These are phyloP conservation scores for Melanophora roralis DNA, from an alignment of 2,888 invertebrate species.

Conservation along the genomic window DNA sequence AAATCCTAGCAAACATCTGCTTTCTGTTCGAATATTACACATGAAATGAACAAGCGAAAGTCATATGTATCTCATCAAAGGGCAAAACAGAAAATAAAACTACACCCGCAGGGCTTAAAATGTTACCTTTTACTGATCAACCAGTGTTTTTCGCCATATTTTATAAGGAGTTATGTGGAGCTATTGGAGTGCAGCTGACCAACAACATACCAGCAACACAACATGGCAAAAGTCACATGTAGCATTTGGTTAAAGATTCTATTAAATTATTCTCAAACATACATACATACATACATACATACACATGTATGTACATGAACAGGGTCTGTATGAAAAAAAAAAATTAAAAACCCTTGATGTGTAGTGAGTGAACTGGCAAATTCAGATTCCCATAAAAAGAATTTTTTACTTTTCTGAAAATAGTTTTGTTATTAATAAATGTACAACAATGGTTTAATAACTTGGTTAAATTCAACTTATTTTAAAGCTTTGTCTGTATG, in stretches of 20 bases:
- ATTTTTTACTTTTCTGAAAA: constrained; percentile 44
- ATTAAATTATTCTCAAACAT: too few relatives aligned
- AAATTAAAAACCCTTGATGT: neutral
- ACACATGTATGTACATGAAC: too few relatives aligned
- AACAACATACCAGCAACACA: constrained; percentile 6
- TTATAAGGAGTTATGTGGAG: constrained; percentile 7
- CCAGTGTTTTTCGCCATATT: constrained; percentile 2
- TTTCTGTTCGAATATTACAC: neutral
- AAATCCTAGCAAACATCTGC: constrained; percentile 11
- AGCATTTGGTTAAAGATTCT: constrained; percentile 14
- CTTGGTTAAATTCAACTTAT: neutral
- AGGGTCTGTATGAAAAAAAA: neutral
- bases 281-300: too few relatives aligned
- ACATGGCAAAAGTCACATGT: neutral
- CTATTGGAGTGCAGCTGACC: neutral
- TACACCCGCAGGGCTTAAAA: constrained; percentile 70
- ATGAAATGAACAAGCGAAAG: constrained; percentile 3
- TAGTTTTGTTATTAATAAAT: constrained; percentile 55
- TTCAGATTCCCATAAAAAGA: constrained; percentile 41
- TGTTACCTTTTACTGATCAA: constrained; percentile 31
- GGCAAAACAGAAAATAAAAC: constrained; percentile 71
- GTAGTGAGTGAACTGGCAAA: neutral
- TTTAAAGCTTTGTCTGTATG: neutral
- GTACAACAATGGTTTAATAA: neutral
- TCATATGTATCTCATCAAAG: neutral